phyloP scores from a whole-genome alignment of 2,797 vertebrate species.

The Melanotaenia nigrans region DNA sequence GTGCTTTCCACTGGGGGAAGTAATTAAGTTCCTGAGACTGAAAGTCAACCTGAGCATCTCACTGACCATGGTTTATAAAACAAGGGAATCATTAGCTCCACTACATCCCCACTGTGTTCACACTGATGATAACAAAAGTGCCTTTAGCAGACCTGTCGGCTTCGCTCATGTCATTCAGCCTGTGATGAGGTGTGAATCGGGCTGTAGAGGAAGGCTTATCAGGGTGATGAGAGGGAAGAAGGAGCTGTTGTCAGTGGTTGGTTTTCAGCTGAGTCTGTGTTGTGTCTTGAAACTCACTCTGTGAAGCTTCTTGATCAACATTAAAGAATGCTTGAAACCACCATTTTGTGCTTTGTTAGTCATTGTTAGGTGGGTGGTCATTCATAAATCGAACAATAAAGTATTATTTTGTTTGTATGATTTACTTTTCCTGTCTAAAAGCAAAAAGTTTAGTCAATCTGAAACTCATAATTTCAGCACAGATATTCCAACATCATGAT shows the following conservation, averaged over 20 bases:
- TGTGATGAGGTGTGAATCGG: slow-evolving; percentile 54
- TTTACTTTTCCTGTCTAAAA: background rate
- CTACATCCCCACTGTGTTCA: slow-evolving; percentile 48
- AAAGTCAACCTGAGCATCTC: background rate
- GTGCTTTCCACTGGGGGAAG: background rate
- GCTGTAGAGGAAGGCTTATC: slow-evolving; percentile 62
- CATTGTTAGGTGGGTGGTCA: background rate
- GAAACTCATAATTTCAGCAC: background rate
- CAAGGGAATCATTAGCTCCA: slow-evolving; percentile 42
- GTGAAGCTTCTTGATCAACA: background rate
- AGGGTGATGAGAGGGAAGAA: slow-evolving; percentile 65
- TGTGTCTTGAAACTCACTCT: slow-evolving; percentile 31
- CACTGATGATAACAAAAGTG: slow-evolving; percentile 66
- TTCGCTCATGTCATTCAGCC: slow-evolving; percentile 40
- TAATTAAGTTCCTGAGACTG: slow-evolving; percentile 6
- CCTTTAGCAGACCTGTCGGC: slow-evolving; percentile 47
- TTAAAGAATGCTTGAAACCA: background rate
- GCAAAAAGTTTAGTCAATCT: background rate
- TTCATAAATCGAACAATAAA: no score
- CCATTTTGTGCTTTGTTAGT: background rate
- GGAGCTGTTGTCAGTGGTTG: slow-evolving; percentile 63
- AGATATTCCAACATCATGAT: background rate
- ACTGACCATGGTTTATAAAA: background rate
- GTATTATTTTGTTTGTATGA: no score
- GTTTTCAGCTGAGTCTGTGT: slow-evolving; percentile 54